These are phyloP conservation scores for Camelus dromedarius DNA, from an alignment of 2,113 vertebrate genomes.

Conservation along the genomic window DNA sequence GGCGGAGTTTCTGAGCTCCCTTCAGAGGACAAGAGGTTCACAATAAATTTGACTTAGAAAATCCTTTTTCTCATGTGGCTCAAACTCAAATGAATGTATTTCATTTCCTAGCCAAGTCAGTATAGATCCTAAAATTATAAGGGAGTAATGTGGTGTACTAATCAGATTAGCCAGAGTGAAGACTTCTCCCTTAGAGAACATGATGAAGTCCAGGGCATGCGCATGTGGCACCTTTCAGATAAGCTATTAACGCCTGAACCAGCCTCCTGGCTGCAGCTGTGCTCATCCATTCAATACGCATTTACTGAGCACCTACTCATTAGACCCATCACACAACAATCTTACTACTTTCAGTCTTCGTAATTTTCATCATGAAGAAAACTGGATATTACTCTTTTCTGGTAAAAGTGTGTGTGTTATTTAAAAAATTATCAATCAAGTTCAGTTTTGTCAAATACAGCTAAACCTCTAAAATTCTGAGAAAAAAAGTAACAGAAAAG, in stretches of 20 bases:
- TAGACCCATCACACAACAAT: not conserved
- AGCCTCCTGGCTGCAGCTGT: not conserved
- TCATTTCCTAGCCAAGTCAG: conserved; percentile 28
- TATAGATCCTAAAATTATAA: conserved; percentile 46
- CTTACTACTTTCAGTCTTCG: not conserved
- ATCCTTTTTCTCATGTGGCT: not conserved
- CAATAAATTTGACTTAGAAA: not conserved
- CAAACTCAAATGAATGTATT: not conserved
- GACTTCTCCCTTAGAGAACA: not conserved
- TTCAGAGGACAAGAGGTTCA: not conserved
- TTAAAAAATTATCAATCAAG: not conserved
- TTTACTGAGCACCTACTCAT: fast-evolving
- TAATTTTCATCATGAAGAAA: conserved; percentile 17
- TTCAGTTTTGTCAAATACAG: conserved; percentile 3
- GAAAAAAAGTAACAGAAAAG: not conserved
- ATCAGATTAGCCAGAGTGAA: conserved; percentile 11
- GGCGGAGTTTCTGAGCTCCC: not conserved
- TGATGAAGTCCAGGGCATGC: not conserved
- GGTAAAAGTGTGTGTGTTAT: not conserved
- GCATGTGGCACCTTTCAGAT: not conserved
- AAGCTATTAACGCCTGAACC: not conserved
- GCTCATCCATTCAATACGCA: not conserved
- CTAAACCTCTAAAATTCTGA: not conserved
- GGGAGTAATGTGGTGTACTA: not conserved
- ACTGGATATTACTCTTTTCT: conserved; percentile 20